Evolutionary conservation across 2,888 invertebrate species (phyloP).

Genomic region (Eurytoma adleriae): DNA sequence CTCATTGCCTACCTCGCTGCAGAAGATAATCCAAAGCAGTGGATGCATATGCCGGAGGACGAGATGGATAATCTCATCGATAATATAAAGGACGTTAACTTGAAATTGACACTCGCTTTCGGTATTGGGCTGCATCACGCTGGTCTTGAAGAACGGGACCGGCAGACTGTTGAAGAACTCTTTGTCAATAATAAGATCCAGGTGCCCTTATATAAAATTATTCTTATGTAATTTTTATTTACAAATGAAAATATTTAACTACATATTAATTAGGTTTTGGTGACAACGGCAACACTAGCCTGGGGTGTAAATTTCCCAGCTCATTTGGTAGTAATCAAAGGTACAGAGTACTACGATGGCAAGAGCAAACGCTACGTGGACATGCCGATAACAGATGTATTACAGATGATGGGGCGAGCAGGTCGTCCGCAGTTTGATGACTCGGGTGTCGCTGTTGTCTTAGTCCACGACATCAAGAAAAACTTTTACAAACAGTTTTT

Average conservation of each 20-base stretch:
- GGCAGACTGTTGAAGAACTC: constrained; percentile 93
- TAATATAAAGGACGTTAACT: constrained; percentile 88
- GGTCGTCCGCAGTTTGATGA: constrained; percentile 98
- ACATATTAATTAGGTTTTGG: constrained; percentile 82
- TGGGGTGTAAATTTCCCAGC: constrained; percentile 99
- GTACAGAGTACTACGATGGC: constrained; percentile 99
- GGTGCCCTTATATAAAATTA: constrained; percentile 74
- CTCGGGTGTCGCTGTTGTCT: constrained; percentile 90
- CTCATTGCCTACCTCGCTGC: constrained; percentile 93
- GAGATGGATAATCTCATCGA: constrained; percentile 89
- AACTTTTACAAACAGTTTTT: constrained; percentile 99
- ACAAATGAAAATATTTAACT: neutral
- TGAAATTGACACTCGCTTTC: constrained; percentile 95
- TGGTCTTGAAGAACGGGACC: constrained; percentile 94
- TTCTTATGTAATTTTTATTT: too few species aligned
- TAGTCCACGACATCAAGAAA: constrained; percentile 98
- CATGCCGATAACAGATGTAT: constrained; percentile 99
- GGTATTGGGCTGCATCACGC: constrained; percentile 99
- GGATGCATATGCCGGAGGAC: constrained; percentile 90
- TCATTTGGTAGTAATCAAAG: constrained; percentile 98
- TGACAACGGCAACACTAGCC: constrained; percentile 97
- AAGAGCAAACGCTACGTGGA: constrained; percentile 98
- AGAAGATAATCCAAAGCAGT: constrained; percentile 95
- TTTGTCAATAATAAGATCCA: constrained; percentile 97
- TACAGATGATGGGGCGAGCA: constrained; percentile 99